Conservation (phyloP, 2,797 vertebrate species). For the Aselliscus stoliczkanus region DNA sequence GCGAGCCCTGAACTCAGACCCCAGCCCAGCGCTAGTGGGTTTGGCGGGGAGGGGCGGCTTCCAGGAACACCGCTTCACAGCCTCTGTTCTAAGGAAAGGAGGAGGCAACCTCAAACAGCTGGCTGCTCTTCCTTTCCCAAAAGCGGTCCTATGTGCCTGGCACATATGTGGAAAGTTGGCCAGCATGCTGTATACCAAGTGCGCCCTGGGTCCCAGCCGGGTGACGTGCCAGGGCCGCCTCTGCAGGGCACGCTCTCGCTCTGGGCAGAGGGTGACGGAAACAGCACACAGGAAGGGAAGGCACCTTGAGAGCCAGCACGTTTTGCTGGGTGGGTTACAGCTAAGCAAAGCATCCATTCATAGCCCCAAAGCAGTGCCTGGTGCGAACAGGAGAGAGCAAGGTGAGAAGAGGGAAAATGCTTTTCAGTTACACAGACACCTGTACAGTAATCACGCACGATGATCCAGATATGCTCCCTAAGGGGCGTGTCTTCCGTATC, state of each 20-base stretch:
- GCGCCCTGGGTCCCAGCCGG: accelerated
- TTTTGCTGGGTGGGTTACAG: not conserved
- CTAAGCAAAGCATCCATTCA: not conserved
- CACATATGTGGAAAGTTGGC: accelerated
- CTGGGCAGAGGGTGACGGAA: accelerated
- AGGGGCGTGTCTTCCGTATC: not conserved
- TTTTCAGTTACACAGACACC: accelerated
- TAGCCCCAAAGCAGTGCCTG: not conserved
- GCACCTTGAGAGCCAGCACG: accelerated
- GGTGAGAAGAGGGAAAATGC: no score
- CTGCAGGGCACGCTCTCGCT: accelerated
- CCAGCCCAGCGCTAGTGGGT: not conserved
- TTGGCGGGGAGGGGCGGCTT: not conserved
- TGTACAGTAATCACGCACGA: accelerated
- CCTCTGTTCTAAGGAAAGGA: not conserved
- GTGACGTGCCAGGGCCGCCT: accelerated
- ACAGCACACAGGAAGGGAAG: accelerated
- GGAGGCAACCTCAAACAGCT: not conserved
- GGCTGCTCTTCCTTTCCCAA: no score
- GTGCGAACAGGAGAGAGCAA: not conserved
- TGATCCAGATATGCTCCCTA: accelerated
- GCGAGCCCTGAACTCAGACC: not conserved
- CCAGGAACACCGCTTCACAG: not conserved
- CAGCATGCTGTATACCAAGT: accelerated
- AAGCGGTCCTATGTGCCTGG: not conserved